Evolutionary conservation across 1,140 invertebrate species (phyloP).

Genomic region (Drosophila insularis): DNA sequence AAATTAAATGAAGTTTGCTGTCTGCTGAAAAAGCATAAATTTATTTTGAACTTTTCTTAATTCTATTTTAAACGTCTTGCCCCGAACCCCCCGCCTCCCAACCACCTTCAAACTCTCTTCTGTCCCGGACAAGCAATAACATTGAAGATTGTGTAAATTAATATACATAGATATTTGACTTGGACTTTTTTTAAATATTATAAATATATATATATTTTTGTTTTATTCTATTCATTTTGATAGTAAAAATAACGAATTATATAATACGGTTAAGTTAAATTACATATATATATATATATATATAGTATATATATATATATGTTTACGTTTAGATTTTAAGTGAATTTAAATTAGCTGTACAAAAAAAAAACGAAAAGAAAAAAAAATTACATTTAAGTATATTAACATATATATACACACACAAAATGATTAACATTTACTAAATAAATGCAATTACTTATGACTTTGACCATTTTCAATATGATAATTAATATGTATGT

Average conservation of each 20-base stretch:
- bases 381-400: not conserved
- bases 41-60: not conserved
- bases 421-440: constrained; percentile 4
- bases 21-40: not conserved
- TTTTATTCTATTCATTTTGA: not conserved
- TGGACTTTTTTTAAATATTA: not conserved
- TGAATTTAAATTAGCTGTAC: not conserved
- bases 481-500: not conserved
- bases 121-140: not conserved
- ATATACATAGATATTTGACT: not conserved
- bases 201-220: too few species aligned
- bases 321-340: not conserved
- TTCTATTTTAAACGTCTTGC: too few species aligned
- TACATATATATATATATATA: not conserved
- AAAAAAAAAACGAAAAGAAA: not conserved
- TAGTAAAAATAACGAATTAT: not conserved
- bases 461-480: constrained; percentile 7
- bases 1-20: not conserved
- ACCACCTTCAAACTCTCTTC: not conserved
- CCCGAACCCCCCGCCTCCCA: too few species aligned
- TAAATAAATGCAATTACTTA: constrained; percentile 15
- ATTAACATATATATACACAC: constrained; percentile 11
- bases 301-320: not conserved
- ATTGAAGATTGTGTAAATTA: not conserved
- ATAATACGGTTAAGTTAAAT: not conserved